Percentiles rank a stretch among this genome's conserved stretches.
Conservation (phyloP, 2,113 vertebrate species). For the Phoenicopterus ruber region DNA sequence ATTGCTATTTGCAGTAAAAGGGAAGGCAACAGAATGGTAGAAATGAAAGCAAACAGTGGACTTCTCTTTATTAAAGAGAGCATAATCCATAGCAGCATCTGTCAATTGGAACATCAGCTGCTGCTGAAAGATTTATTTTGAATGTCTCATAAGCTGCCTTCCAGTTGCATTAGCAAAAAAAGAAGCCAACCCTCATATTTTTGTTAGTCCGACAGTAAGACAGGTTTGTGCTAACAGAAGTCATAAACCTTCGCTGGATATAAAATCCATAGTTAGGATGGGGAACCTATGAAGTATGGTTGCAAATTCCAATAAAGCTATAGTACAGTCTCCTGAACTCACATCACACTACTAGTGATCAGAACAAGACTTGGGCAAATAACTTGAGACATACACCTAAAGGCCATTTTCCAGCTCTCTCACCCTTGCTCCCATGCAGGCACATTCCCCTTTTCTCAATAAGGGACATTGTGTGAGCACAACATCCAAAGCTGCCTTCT, state of each 20-base stretch:
- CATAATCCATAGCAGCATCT: constrained; percentile 44
- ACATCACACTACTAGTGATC: not conserved
- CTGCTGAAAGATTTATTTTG: constrained; percentile 42
- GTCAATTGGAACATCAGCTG: constrained; percentile 55
- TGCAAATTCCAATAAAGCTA: not conserved
- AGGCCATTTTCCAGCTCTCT: not conserved
- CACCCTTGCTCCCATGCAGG: not conserved
- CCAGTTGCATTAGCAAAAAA: not conserved
- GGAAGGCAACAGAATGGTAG: not conserved
- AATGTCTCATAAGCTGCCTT: constrained; percentile 29
- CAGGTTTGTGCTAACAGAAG: not conserved
- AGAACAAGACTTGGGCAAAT: not conserved
- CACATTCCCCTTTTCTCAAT: not conserved
- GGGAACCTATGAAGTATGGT: not conserved
- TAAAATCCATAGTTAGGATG: not conserved
- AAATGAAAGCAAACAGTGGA: constrained; percentile 27
- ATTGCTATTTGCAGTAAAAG: not conserved
- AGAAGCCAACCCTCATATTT: not conserved
- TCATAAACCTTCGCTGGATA: not conserved
- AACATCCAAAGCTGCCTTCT: not conserved
- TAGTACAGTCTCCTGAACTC: not conserved
- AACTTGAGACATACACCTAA: not conserved
- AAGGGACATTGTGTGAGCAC: not conserved
- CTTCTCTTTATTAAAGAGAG: constrained; percentile 40
- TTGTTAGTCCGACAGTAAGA: not conserved